phyloP scores from a whole-genome alignment of 2,113 vertebrate species.

The Herpailurus yagouaroundi region DNA sequence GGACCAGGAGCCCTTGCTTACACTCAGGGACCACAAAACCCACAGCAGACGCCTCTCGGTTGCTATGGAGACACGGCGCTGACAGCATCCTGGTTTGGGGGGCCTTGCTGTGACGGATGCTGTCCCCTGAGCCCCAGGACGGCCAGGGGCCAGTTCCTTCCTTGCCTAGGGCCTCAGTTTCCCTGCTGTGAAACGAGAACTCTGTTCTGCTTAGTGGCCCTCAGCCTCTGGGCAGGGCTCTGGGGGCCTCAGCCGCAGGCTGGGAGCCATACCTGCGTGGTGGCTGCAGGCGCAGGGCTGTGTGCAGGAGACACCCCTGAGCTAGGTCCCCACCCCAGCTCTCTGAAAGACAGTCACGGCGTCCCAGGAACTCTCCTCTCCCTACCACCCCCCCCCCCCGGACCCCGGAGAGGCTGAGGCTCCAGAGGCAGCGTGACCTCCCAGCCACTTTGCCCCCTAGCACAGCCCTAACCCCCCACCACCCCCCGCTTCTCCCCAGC shows the following conservation, averaged over 20 bases:
- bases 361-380: neutral
- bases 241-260: neutral
- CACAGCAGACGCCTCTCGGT: neutral
- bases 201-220: neutral
- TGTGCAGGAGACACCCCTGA: neutral
- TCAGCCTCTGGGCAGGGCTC: too few relatives aligned
- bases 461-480: neutral
- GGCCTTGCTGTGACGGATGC: neutral
- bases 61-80: neutral
- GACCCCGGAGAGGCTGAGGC: neutral
- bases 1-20: neutral
- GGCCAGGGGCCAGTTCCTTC: neutral
- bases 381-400: neutral
- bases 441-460: neutral
- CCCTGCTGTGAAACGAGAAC: neutral
- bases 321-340: too few relatives aligned
- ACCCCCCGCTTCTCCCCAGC: neutral
- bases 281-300: neutral
- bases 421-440: too few relatives aligned
- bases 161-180: neutral
- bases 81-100: neutral
- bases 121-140: neutral
- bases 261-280: accelerated
- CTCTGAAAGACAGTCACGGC: too few relatives aligned
- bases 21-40: neutral